Evolutionary conservation across 2,113 vertebrate species (phyloP).

Genomic region (Mugil cephalus): DNA sequence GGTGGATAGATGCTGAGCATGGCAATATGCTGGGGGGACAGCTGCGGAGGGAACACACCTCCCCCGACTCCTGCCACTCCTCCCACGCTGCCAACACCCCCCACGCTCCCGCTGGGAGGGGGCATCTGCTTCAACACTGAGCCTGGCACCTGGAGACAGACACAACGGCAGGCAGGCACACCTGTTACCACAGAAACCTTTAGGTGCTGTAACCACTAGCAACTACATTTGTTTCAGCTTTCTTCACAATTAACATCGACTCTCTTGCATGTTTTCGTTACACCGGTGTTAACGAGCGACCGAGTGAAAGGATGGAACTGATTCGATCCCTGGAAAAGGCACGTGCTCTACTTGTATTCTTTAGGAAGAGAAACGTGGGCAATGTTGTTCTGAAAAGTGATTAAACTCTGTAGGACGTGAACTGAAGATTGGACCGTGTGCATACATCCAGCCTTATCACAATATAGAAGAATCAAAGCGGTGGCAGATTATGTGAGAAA

Average conservation of each 20-base stretch:
- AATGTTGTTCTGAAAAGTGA: conserved; percentile 10
- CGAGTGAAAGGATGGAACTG: conserved; percentile 14
- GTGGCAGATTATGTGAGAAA: background rate
- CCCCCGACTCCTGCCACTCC: conserved; percentile 79
- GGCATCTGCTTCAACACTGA: conserved; percentile 98
- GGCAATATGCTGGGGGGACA: conserved; percentile 98
- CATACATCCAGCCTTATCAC: background rate
- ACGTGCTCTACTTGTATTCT: conserved; percentile 12
- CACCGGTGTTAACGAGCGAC: conserved; percentile 21
- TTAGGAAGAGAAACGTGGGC: background rate
- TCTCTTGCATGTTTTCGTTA: conserved; percentile 34
- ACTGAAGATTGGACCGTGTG: background rate
- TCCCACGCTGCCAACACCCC: conserved; percentile 91
- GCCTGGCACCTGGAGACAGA: conserved; percentile 90
- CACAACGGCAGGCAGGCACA: conserved; percentile 38
- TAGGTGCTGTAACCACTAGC: conserved; percentile 44
- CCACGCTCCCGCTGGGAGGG: conserved; percentile 91
- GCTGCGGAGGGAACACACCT: conserved; percentile 89
- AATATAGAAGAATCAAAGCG: background rate
- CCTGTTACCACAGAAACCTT: conserved; percentile 56
- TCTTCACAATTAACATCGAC: conserved; percentile 17
- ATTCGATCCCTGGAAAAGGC: conserved; percentile 25
- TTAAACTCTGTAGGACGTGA: background rate
- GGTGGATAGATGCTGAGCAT: conserved; percentile 99
- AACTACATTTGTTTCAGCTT: conserved; percentile 34